phyloP scores from a whole-genome alignment of 30 jellyfish, hydroid and myxozoan genomes.

The Aurelia sp. region DNA sequence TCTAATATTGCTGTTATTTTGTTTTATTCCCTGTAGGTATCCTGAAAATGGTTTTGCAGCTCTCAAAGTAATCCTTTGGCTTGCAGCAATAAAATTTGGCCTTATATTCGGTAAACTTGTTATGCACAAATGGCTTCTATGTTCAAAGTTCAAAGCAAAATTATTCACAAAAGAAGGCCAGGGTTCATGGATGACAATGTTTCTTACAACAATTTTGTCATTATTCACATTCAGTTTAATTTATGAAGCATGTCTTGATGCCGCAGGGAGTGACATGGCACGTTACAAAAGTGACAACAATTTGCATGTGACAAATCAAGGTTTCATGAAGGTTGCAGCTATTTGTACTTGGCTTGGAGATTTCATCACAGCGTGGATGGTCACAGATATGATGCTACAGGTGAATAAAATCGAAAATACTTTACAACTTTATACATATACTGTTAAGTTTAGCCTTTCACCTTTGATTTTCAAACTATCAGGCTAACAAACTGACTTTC shows the following conservation, averaged over 20 bases:
- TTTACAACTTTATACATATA: too few relatives aligned
- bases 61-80: constrained; percentile 60
- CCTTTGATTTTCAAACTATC: too few relatives aligned
- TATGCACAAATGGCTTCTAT: constrained; percentile 33
- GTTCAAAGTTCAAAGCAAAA: constrained; percentile 19
- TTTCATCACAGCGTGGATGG: constrained; percentile 71
- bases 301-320: constrained; percentile 30
- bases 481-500: too few relatives aligned
- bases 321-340: constrained; percentile 57
- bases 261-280: constrained; percentile 19
- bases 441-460: too few relatives aligned
- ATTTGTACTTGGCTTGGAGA: constrained; percentile 64
- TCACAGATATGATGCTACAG: constrained; percentile 68
- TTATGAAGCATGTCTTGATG: constrained; percentile 20
- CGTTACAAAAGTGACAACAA: background rate
- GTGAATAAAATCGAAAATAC: background rate
- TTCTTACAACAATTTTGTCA: constrained; percentile 19
- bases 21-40: constrained; percentile 13
- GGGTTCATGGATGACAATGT: constrained; percentile 69
- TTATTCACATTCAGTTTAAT: constrained; percentile 19
- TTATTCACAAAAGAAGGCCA: constrained; percentile 57
- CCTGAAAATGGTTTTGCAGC: constrained; percentile 53
- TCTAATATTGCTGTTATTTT: too few relatives aligned
- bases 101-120: constrained; percentile 49
- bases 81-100: constrained; percentile 45